A percentile compares a stretch with the other conserved stretches of the same genome.
Conservation (phyloP, 2,888 invertebrate genomes). For the Drosophila anceps region DNA sequence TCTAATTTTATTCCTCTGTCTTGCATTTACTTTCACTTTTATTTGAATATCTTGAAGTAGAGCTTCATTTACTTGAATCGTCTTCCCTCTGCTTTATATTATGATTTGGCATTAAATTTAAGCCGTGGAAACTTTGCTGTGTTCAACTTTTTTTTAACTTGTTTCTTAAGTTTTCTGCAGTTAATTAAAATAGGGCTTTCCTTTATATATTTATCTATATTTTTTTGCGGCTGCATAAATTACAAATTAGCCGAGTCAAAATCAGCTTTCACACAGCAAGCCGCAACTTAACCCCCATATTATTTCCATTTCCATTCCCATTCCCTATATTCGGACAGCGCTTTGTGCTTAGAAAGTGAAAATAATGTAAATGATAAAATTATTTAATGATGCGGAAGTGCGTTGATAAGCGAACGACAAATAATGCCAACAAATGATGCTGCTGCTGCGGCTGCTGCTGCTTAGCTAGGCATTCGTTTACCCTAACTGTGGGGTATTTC, state of each 20-base stretch:
- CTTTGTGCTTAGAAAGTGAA: conserved; percentile 80
- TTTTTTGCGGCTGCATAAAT: conserved; percentile 65
- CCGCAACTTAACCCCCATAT: conserved; percentile 26
- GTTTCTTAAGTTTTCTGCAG: conserved; percentile 40
- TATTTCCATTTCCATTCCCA: not conserved
- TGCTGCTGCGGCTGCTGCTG: not conserved
- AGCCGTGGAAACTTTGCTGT: conserved; percentile 7
- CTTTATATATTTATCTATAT: conserved; percentile 22
- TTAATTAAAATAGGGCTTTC: conserved; percentile 72
- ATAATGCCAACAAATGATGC: conserved; percentile 54
- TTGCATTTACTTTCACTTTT: not conserved
- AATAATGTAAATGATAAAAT: conserved; percentile 83
- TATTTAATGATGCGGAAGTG: conserved; percentile 84
- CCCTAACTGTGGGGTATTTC: conserved; percentile 32
- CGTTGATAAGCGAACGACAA: conserved; percentile 82
- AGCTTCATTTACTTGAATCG: not conserved
- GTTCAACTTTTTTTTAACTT: conserved; percentile 10
- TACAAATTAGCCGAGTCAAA: conserved; percentile 76
- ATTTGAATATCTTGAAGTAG: not conserved
- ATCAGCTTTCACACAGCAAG: conserved; percentile 31
- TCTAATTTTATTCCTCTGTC: not conserved
- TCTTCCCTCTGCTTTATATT: not conserved
- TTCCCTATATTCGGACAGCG: conserved; percentile 15
- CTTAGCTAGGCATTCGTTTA: conserved; percentile 23
- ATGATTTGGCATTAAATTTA: conserved; percentile 21